Conservation (phyloP, 2,113 vertebrate species). For the Paradoxurus hermaphroditus region DNA sequence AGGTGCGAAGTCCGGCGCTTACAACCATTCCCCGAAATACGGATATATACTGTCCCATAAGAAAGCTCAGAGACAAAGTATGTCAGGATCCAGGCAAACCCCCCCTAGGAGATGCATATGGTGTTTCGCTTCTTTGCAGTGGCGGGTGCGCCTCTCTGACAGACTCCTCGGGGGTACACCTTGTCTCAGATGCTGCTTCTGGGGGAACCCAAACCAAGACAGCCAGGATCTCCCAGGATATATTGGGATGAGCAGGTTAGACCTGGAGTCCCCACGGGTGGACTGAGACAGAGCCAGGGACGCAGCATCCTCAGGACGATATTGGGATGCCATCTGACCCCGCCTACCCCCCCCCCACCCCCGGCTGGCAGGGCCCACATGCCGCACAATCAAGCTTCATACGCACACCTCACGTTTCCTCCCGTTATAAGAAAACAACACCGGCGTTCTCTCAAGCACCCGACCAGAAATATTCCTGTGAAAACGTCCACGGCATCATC, state of each 20-base stretch:
- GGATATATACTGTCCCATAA: background rate
- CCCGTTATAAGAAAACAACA: constrained; percentile 69
- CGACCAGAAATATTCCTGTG: constrained; percentile 73
- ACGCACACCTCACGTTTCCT: constrained; percentile 42
- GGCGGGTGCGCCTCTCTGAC: background rate
- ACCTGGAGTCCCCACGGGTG: background rate
- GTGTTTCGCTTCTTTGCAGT: background rate
- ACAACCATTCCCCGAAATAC: background rate
- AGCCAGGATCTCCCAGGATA: background rate
- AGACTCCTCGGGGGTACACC: background rate
- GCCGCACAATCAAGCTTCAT: constrained; percentile 17
- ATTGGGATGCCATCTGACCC: background rate
- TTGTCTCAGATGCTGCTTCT: constrained; percentile 11
- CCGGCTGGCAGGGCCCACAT: constrained; percentile 4
- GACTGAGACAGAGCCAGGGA: background rate
- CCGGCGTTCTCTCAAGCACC: constrained; percentile 5
- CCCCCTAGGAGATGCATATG: background rate
- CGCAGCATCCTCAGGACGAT: background rate
- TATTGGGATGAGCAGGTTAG: background rate
- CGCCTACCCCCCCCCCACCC: too few species aligned
- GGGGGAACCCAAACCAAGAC: background rate
- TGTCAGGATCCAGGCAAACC: background rate
- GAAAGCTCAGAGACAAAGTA: background rate
- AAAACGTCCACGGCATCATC: constrained; percentile 71
- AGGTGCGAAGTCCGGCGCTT: background rate